Conservation (phyloP, 1,140 invertebrate species). For the Melanaphis sacchari region DNA sequence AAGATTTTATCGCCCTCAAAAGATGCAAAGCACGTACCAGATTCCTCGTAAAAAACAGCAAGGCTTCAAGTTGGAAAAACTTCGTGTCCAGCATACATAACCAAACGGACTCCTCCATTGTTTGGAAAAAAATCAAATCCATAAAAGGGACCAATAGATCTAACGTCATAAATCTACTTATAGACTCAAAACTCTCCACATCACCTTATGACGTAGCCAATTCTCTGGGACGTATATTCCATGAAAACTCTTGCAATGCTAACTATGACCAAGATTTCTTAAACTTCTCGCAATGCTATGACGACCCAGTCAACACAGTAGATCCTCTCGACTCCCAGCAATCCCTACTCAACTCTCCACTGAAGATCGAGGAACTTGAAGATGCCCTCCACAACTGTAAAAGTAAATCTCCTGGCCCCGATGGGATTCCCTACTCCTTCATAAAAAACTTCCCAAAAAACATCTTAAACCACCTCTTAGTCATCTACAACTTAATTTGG, state of each 20-base stretch:
- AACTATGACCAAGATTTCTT: not conserved
- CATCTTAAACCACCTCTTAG: not conserved
- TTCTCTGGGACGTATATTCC: not conserved
- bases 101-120: not conserved
- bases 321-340: not conserved
- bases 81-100: not conserved
- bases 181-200: not conserved
- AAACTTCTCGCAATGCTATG: not conserved
- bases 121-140: conserved; percentile 11
- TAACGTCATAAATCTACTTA: not conserved
- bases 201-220: not conserved
- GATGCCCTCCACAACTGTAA: not conserved
- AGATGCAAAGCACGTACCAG: conserved; percentile 1
- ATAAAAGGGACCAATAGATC: not conserved
- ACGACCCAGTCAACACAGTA: not conserved
- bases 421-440: not conserved
- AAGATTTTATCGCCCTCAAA: not conserved
- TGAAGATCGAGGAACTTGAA: not conserved
- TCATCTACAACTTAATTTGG: not conserved
- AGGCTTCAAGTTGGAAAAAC: not conserved
- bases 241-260: not conserved
- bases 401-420: not conserved
- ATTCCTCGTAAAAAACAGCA: not conserved
- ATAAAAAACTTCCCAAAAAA: not conserved
- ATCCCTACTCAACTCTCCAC: not conserved